Conservation (phyloP, 1,140 invertebrate genomes). For the Drosophila prosaltans region DNA sequence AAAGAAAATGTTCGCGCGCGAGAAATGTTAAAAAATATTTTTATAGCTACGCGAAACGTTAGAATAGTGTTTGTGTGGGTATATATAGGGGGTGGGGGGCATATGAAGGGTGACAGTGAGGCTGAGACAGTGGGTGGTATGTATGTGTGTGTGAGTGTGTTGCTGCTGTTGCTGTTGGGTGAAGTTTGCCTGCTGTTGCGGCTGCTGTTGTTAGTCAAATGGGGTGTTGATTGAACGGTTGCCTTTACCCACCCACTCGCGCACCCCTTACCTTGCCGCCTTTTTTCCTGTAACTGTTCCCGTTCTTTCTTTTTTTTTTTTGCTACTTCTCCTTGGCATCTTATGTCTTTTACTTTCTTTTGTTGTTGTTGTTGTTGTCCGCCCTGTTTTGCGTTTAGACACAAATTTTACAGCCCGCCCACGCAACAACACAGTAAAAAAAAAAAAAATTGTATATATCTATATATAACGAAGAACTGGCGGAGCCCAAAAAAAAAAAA, state of each 20-base stretch:
- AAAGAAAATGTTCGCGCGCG: slow-evolving; percentile 71
- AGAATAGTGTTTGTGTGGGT: slow-evolving; percentile 71
- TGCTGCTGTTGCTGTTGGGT: slow-evolving; percentile 26
- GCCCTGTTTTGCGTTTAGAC: slow-evolving; percentile 73
- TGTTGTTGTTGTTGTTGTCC: neutral
- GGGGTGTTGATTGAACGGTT: slow-evolving; percentile 81
- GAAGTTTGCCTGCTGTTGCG: slow-evolving; percentile 19
- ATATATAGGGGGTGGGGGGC: neutral
- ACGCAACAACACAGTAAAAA: slow-evolving; percentile 40
- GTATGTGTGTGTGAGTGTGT: slow-evolving; percentile 16
- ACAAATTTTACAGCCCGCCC: slow-evolving; percentile 70
- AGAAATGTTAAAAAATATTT: slow-evolving; percentile 80
- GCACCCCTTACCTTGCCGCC: neutral
- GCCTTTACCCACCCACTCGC: slow-evolving; percentile 26
- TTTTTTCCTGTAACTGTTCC: neutral
- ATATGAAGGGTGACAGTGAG: neutral
- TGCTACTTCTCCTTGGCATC: slow-evolving; percentile 1
- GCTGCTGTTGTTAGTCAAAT: slow-evolving; percentile 71
- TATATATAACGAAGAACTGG: slow-evolving; percentile 12
- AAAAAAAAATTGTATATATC: neutral
- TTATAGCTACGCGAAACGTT: slow-evolving; percentile 78
- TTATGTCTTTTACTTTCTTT: slow-evolving; percentile 47
- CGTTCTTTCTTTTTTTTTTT: no score
- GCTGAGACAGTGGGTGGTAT: slow-evolving; percentile 17
- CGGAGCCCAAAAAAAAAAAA: neutral